A percentile compares a stretch with the other conserved stretches of the same genome.
Conservation (phyloP, 2,113 vertebrate genomes). For the Physeter macrocephalus region DNA sequence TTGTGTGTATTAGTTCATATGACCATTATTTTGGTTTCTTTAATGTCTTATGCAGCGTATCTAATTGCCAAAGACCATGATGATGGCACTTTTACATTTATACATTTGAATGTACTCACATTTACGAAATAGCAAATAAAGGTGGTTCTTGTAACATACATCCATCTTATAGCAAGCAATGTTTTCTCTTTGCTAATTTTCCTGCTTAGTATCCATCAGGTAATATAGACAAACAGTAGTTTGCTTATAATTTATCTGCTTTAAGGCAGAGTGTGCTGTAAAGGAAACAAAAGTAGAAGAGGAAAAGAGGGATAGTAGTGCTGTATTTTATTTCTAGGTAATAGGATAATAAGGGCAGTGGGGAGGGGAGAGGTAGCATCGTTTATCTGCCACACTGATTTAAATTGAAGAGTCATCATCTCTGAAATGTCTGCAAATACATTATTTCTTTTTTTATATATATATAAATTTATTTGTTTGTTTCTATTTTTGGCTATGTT, state of each 20-base stretch:
- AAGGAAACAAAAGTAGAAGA: background rate
- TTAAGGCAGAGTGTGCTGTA: background rate
- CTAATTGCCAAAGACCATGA: background rate
- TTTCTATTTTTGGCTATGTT: too few relatives aligned
- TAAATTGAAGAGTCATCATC: background rate
- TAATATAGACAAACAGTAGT: background rate
- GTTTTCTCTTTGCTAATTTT: background rate
- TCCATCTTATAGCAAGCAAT: background rate
- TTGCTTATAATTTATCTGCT: background rate
- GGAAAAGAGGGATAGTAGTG: too few relatives aligned
- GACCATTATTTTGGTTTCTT: background rate
- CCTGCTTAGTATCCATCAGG: background rate
- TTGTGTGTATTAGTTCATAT: background rate
- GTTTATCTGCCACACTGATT: background rate
- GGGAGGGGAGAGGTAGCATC: background rate
- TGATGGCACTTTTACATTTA: background rate
- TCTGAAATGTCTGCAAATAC: background rate
- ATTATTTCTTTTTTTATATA: background rate
- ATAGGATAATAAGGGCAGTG: background rate
- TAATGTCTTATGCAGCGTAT: background rate
- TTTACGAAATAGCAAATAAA: background rate
- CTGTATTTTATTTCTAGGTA: background rate
- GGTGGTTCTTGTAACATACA: background rate
- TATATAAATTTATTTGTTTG: too few relatives aligned
- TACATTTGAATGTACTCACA: background rate